Evolutionary conservation across 2,113 vertebrate genomes (phyloP).

Genomic region (Ondatra zibethicus): DNA sequence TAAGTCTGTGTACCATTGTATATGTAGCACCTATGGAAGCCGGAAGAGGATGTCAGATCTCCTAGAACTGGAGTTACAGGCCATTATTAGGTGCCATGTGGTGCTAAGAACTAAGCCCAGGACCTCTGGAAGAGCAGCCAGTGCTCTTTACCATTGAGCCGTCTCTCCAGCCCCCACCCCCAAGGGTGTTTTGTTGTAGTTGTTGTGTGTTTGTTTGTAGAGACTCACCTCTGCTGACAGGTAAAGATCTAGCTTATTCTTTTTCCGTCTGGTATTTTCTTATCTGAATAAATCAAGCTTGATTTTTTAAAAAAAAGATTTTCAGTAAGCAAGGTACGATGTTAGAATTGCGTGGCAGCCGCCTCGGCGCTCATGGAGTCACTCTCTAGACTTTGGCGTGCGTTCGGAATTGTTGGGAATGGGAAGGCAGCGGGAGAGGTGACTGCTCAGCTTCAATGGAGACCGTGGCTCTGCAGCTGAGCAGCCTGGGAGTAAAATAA

Average conservation of each 20-base stretch:
- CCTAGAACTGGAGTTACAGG: background rate
- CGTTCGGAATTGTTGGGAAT: conserved; percentile 11
- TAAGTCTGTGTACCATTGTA: background rate
- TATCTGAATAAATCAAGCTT: conserved; percentile 36
- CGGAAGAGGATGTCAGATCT: background rate
- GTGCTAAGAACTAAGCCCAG: background rate
- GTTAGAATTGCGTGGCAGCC: background rate
- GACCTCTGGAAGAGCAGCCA: background rate
- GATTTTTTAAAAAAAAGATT: background rate
- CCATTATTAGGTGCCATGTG: background rate
- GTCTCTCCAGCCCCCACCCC: background rate
- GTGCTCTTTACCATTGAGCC: background rate
- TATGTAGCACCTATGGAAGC: background rate
- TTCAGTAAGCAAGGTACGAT: background rate
- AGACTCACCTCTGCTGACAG: background rate
- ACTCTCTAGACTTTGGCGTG: background rate
- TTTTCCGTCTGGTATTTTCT: background rate
- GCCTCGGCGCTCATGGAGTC: background rate
- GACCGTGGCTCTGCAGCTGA: background rate
- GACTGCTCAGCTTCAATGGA: background rate
- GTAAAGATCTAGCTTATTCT: background rate
- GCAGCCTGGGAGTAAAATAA: conserved; percentile 20
- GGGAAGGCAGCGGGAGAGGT: background rate
- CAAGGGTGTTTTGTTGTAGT: too few relatives aligned
- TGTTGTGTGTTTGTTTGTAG: background rate